These are phyloP conservation scores for Butorides virescens DNA, from an alignment of 2,113 vertebrate species.

Conservation along the genomic window DNA sequence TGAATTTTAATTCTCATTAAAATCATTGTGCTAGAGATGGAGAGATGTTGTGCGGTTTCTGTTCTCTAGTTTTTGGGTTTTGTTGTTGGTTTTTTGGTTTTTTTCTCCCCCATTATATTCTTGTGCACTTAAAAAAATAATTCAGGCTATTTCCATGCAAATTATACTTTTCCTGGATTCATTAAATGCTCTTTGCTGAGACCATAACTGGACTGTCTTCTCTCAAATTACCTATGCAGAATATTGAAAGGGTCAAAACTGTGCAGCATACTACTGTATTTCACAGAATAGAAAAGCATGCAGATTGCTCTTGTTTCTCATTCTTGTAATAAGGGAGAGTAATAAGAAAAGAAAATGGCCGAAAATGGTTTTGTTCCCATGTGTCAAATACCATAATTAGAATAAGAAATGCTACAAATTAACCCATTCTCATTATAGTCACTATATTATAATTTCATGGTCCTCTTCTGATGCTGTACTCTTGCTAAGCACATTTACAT, in stretches of 20 bases:
- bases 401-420: conserved; percentile 63
- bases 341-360: conserved; percentile 52
- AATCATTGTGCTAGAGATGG: conserved; percentile 3
- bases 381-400: conserved; percentile 60
- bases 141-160: conserved; percentile 70
- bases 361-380: conserved; percentile 34
- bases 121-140: conserved; percentile 36
- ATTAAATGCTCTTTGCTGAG: conserved; percentile 70
- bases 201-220: conserved; percentile 25
- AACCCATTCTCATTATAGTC: conserved; percentile 58
- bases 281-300: conserved; percentile 46
- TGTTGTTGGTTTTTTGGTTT: background rate
- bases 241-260: conserved; percentile 69
- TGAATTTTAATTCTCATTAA: conserved; percentile 38
- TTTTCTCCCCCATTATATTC: background rate
- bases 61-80: background rate
- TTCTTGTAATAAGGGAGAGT: conserved; percentile 34
- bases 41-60: background rate
- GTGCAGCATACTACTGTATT: conserved; percentile 30
- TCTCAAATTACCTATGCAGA: conserved; percentile 52
- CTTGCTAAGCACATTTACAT: conserved; percentile 55
- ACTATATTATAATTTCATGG: conserved; percentile 48
- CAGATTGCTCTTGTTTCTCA: conserved; percentile 45
- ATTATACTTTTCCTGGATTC: conserved; percentile 64
- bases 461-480: conserved; percentile 39